These are phyloP conservation scores for Sebastes flavidus DNA, from an alignment of 2,797 vertebrate species.

Conservation along the genomic window DNA sequence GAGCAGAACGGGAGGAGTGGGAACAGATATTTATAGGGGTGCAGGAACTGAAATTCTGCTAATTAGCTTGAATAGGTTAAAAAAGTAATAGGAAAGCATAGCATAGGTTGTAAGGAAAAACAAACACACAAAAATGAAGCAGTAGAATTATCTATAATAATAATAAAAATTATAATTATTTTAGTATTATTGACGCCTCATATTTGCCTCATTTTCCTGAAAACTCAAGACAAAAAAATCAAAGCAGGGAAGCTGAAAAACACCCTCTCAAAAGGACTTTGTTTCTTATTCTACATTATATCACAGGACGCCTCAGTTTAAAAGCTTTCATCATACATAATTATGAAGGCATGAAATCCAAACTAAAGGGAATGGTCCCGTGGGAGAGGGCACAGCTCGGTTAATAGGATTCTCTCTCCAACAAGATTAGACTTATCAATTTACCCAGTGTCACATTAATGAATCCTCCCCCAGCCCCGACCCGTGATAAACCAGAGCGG, in stretches of 20 bases:
- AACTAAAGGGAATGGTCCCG: conserved; percentile 41
- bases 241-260: neutral
- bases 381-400: conserved; percentile 22
- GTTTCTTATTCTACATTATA: no score
- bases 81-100: no score
- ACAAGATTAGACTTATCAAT: conserved; percentile 66
- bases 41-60: no score
- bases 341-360: conserved; percentile 52
- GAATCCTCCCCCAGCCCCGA: conserved; percentile 31
- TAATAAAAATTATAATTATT: no score
- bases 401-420: conserved; percentile 65
- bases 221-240: no score
- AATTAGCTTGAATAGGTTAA: no score
- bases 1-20: no score
- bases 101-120: neutral
- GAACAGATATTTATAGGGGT: no score
- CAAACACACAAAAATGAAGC: neutral
- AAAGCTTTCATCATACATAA: conserved; percentile 24
- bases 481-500: conserved; percentile 8
- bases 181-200: neutral
- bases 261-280: neutral
- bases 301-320: neutral
- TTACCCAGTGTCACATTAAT: conserved; percentile 56
- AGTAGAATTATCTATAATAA: no score
- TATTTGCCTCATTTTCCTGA: neutral